phyloP scores from a whole-genome alignment of 2,888 invertebrate genomes.

The Ptilodon capucinus region DNA sequence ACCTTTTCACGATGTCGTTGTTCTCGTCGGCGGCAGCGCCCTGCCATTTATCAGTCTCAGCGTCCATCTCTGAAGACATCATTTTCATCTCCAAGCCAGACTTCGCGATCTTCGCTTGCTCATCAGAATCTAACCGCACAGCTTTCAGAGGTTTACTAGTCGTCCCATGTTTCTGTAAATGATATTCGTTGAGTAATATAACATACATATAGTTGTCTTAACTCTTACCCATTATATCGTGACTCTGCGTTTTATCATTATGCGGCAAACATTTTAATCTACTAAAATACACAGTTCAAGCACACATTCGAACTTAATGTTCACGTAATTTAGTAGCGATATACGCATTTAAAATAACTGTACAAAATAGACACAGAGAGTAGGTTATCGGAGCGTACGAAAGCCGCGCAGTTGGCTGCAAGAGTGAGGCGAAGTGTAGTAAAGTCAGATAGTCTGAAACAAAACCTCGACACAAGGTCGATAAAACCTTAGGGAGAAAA shows the following conservation, averaged over 20 bases:
- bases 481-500: background rate
- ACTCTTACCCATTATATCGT: too few species aligned
- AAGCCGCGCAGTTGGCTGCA: background rate
- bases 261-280: too few species aligned
- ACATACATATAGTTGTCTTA: background rate
- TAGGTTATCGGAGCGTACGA: background rate
- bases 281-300: background rate
- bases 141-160: conserved; percentile 96
- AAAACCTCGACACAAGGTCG: background rate
- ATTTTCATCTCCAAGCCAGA: conserved; percentile 98
- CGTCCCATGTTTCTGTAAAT: conserved; percentile 95
- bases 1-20: conserved; percentile 89
- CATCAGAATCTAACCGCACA: conserved; percentile 94
- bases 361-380: background rate
- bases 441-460: conserved; percentile 1
- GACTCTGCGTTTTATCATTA: too few species aligned
- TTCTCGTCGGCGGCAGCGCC: conserved; percentile 88
- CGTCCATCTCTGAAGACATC: conserved; percentile 96
- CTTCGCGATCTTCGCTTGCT: conserved; percentile 98
- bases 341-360: background rate
- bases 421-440: background rate
- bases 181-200: background rate
- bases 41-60: conserved; percentile 98
- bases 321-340: too few species aligned
- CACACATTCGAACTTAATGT: too few species aligned